Percentiles rank a stretch among this genome's conserved stretches.
Conservation (phyloP, 35 echinoderm and acorn worm species). For the Amphiura filiformis region DNA sequence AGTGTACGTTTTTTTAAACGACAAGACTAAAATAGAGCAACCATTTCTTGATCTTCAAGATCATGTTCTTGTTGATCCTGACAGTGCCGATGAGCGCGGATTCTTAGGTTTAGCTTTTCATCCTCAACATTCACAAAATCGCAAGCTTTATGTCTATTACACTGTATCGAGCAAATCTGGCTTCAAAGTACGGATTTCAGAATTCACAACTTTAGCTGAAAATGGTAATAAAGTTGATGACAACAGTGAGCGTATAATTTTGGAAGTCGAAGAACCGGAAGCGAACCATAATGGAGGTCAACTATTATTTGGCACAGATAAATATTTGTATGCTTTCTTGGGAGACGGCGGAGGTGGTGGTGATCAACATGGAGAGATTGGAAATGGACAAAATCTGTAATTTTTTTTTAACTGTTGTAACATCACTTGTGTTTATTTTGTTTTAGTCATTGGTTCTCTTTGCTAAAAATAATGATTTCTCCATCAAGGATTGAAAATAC, state of each 20-base stretch:
- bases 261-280: constrained; percentile 71
- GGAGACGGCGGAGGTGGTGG: constrained; percentile 88
- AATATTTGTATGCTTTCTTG: constrained; percentile 74
- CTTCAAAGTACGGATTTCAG: constrained; percentile 49
- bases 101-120: constrained; percentile 92
- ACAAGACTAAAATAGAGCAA: constrained; percentile 62
- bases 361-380: constrained; percentile 74
- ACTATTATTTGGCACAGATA: constrained; percentile 77
- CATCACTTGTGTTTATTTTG: no score
- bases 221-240: constrained; percentile 68
- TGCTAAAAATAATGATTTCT: no score
- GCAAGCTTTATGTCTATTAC: constrained; percentile 87
- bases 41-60: constrained; percentile 85
- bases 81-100: constrained; percentile 83
- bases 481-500: no score
- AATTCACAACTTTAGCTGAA: constrained; percentile 41
- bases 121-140: constrained; percentile 67
- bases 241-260: constrained; percentile 58
- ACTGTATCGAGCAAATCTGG: not conserved
- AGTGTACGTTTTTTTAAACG: constrained; percentile 63
- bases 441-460: no score
- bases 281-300: constrained; percentile 96
- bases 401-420: no score
- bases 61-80: constrained; percentile 32
- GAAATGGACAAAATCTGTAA: constrained; percentile 50